Evolutionary conservation across 2,113 vertebrate species (phyloP).

Genomic region (Arenaria interpres): DNA sequence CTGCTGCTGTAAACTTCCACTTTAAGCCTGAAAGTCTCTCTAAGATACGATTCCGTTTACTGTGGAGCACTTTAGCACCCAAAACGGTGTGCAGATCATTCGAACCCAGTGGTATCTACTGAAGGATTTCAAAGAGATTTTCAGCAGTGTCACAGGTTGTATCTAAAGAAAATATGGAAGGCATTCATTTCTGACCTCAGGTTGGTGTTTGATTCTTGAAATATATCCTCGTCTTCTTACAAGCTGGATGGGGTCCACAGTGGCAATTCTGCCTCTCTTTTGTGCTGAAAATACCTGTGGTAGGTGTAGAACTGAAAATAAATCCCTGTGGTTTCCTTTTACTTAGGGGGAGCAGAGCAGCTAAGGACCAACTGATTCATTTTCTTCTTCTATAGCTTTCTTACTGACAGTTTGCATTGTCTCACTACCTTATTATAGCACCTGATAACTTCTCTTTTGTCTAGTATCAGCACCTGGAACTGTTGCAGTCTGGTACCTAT

Average conservation of each 20-base stretch:
- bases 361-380: neutral
- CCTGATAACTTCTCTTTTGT: neutral
- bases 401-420: neutral
- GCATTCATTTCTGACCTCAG: neutral
- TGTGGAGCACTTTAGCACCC: neutral
- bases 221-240: neutral
- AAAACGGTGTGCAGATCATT: neutral
- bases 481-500: neutral
- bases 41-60: neutral
- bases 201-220: neutral
- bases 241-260: neutral
- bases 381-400: neutral
- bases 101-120: neutral
- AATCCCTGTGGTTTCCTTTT: neutral
- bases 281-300: neutral
- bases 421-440: neutral
- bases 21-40: neutral
- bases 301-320: neutral
- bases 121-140: neutral
- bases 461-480: neutral
- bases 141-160: neutral
- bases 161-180: neutral
- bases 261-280: neutral
- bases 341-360: neutral
- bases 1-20: neutral